Evolutionary conservation across 2,888 invertebrate genomes (phyloP), one percentile per base, ranked within the genome.

Genomic region (Alloplasta piceator): DNA sequence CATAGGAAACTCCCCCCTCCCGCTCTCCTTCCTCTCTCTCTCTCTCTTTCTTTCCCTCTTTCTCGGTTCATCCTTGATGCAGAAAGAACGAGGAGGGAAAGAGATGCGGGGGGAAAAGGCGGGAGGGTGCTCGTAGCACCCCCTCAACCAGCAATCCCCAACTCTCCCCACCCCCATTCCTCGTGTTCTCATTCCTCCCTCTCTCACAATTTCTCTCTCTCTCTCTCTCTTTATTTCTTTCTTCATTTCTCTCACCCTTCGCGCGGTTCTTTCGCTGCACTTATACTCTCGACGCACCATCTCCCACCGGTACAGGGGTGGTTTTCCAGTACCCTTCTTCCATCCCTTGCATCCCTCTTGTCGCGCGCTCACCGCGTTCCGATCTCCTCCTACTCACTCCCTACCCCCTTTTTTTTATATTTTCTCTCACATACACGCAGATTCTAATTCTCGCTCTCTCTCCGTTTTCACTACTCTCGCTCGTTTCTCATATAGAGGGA

Each of bases 1-100:
- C 89, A 87, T 89, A 88, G 90, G 89, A 90, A 90, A 90, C 88
- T 87, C 87, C 87, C 76, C n/a, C 39, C 80, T 43, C 56, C 56
- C 52, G 56, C 68, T 43, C 56, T 38, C 38, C 38, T 43, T 56
- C 39, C n/a, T n/a, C n/a, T 46, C 80, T 43, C 56, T 63, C 52
- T 63, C 68, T 43, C 56, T 38, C 38, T 43, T 43, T 56, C 39
- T 36, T 55, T 16, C 48, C 1, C 39, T 48, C 58, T 46, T 55
- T 67, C 55, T 46, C 56, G 64, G 48, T 55, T 56, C 66, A 66
- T 66, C 56, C 55, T 9, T n/a, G 26, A 70, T 58, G 14, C 14
- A 26, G 48, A 48, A 12, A 10, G 66, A 46, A 70, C n/a, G n/a
- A 66, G 12, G 52, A 61, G 7, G 4, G 67, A 6, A 14, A 41